A percentile compares a stretch with the other conserved stretches of the same genome.
These are phyloP conservation scores for Pithys albifrons DNA, from an alignment of 2,113 vertebrate genomes.

Conservation along the genomic window DNA sequence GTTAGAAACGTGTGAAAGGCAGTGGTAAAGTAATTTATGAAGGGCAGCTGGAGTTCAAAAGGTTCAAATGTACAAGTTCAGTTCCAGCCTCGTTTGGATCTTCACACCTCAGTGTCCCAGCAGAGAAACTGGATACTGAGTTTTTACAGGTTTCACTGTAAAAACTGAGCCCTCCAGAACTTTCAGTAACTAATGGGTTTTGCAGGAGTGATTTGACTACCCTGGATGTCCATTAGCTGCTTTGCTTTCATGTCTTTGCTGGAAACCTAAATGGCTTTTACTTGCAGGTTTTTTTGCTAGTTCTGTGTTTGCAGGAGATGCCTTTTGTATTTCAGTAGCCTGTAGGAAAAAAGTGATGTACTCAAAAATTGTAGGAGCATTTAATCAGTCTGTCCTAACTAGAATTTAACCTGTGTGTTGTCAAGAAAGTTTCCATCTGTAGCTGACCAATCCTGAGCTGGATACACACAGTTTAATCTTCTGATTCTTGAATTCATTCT, in stretches of 20 bases:
- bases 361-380: background rate
- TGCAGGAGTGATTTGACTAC: slow-evolving; percentile 78
- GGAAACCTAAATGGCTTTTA: slow-evolving; percentile 66
- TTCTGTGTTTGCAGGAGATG: slow-evolving; percentile 49
- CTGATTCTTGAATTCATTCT: background rate
- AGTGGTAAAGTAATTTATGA: slow-evolving; percentile 66
- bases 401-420: background rate
- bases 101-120: slow-evolving; percentile 76
- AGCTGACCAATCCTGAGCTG: background rate
- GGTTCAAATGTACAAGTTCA: slow-evolving; percentile 79
- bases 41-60: slow-evolving; percentile 65
- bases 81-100: slow-evolving; percentile 73
- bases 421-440: slow-evolving; percentile 36
- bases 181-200: slow-evolving; percentile 84
- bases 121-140: slow-evolving; percentile 76
- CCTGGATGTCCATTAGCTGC: slow-evolving; percentile 67
- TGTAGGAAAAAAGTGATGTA: background rate
- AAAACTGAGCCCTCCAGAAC: slow-evolving; percentile 74
- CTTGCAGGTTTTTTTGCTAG: slow-evolving; percentile 40
- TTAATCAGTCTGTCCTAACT: slow-evolving; percentile 6
- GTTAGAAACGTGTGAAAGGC: slow-evolving; percentile 51
- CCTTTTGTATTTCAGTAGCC: slow-evolving; percentile 37
- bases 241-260: slow-evolving; percentile 65
- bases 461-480: background rate
- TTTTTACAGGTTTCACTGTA: slow-evolving; percentile 78